Evolutionary conservation across 2,888 invertebrate genomes (phyloP), one percentile per base, ranked within the genome.

Genomic region (Agrotis ipsilon): DNA sequence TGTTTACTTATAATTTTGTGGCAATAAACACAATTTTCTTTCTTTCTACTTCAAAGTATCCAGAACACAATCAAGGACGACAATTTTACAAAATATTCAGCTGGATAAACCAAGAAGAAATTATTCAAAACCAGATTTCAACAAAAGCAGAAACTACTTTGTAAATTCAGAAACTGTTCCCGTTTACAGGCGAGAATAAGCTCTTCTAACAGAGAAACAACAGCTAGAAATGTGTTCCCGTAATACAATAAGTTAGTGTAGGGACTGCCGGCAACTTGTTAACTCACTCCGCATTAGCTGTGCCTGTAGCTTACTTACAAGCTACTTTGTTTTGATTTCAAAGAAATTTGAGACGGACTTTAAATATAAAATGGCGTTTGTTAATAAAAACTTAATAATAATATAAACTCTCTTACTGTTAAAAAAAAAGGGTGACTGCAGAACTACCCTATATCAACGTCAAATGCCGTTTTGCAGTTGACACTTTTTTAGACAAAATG

Each of bases 171-270:
- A 21, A 19, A 46, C 24, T 24, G 24, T 5, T 2, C 2, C 3
- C 19, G 18, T 43, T 45, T 11, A 45, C 14, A 27, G 14, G n/a
- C n/a, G 14, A n/a, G 32, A 48, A 32, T 32, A 49, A 51, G 18
- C 49, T 39, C 2, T 32, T 1, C 0, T 13, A 59, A 46, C 14
- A 46, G 2, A 24, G 45, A 59, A 71, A 59, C 24, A 59, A 46
- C n/a, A 24, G 4, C 19, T 48, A 68, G 18, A 49, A 57, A 58
- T 69, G 21, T 45, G 32, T 72, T 55, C 57, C 13, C 14, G 24
- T 73, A 69, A 45, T 24, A 46, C 24, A 72, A 52, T 51, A 45
- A 21, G 32, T 45, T 57, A 49, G 48, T 32, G 43, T n/a, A 45
- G 19, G n/a, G 52, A 45, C 19, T 58, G 46, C 19, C n/a, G 27